Percentiles rank a stretch among this genome's conserved stretches.
phyloP scores from a whole-genome alignment of 2,113 vertebrate genomes.

The Scatophagus argus region DNA sequence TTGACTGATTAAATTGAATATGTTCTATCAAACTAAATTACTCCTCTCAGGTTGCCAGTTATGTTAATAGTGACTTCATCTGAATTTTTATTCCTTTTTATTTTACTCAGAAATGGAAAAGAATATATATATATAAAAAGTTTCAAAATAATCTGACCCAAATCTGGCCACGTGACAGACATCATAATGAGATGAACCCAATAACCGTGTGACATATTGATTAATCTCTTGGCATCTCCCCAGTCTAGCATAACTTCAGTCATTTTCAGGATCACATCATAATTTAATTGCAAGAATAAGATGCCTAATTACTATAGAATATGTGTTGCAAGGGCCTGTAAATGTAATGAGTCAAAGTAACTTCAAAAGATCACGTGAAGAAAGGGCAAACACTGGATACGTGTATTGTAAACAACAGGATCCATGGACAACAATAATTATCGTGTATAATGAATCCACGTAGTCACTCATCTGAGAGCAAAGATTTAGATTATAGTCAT shows the following conservation, averaged over 20 bases:
- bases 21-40: too few relatives aligned
- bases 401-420: neutral
- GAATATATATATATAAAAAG: too few relatives aligned
- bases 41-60: too few relatives aligned
- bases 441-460: neutral
- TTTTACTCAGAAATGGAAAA: too few relatives aligned
- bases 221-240: neutral
- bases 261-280: neutral
- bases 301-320: neutral
- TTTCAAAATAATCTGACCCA: too few relatives aligned
- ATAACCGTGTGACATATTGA: conserved; percentile 5
- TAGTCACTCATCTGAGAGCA: neutral
- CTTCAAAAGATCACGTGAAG: neutral
- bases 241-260: conserved; percentile 1
- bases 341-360: neutral
- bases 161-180: too few relatives aligned
- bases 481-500: neutral
- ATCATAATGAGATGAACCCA: conserved; percentile 11
- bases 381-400: neutral
- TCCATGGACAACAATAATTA: neutral
- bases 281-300: neutral
- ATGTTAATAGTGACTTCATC: too few relatives aligned
- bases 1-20: too few relatives aligned
- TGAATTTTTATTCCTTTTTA: too few relatives aligned
- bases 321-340: too few relatives aligned